These are phyloP conservation scores for Bryconaethiops microstoma DNA, from an alignment of 2,797 vertebrate species.

Conservation along the genomic window DNA sequence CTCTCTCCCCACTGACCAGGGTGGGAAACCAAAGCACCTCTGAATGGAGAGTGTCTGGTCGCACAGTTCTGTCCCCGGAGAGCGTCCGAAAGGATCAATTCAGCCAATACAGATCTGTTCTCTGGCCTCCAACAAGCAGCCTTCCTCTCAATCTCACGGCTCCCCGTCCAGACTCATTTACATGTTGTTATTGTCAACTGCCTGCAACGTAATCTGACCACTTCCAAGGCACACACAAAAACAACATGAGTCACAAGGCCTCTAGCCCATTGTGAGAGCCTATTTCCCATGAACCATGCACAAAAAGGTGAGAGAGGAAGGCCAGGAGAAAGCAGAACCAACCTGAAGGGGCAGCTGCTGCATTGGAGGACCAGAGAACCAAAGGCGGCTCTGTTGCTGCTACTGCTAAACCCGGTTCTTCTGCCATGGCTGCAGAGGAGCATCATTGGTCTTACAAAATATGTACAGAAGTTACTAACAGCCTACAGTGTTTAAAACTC, in stretches of 20 bases:
- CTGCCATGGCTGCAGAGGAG: constrained; percentile 5
- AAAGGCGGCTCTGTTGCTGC: constrained; percentile 44
- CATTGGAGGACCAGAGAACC: constrained; percentile 18
- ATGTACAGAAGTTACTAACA: no score
- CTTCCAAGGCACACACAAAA: constrained; percentile 69
- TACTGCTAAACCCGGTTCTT: constrained; percentile 38
- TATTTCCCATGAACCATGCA: constrained; percentile 62
- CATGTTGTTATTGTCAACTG: constrained; percentile 68
- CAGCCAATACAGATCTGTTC: constrained; percentile 52
- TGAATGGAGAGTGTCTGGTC: constrained; percentile 59
- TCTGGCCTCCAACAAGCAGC: constrained; percentile 37
- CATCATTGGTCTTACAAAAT: neutral
- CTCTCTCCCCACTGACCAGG: constrained; percentile 30
- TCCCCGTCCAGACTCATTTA: constrained; percentile 57
- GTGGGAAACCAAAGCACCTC: constrained; percentile 51
- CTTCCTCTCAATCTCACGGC: constrained; percentile 39
- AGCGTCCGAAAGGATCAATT: constrained; percentile 51
- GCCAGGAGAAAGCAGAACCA: constrained; percentile 46
- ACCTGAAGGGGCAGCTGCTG: constrained; percentile 37
- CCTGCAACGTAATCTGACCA: constrained; percentile 65
- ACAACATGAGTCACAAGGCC: constrained; percentile 62
- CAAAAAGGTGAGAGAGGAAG: constrained; percentile 57
- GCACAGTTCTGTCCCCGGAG: constrained; percentile 46
- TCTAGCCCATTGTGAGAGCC: constrained; percentile 56
- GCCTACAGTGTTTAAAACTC: no score